Percentiles rank a stretch among this genome's conserved stretches.
These are phyloP conservation scores for Spatula versicolor DNA, from an alignment of 2,797 vertebrate genomes.

Conservation along the genomic window DNA sequence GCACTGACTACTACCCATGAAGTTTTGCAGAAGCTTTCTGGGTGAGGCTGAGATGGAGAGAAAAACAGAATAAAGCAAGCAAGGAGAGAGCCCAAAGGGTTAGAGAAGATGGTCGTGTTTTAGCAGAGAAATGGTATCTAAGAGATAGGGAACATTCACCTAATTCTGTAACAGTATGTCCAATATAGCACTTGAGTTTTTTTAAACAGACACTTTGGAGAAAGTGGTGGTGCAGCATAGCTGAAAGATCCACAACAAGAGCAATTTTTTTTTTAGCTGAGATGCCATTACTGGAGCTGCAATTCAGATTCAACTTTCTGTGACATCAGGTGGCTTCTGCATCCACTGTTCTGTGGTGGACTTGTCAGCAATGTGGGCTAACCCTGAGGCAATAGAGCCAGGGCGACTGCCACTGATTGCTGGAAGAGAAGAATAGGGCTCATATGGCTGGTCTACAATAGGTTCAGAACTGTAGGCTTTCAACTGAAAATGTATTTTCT, in stretches of 20 bases:
- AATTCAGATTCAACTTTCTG: background rate
- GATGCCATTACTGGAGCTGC: background rate
- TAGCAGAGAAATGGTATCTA: background rate
- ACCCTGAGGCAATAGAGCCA: background rate
- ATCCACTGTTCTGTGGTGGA: background rate
- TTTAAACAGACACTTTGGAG: background rate
- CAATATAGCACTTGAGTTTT: background rate
- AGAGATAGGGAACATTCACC: background rate
- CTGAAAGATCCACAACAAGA: background rate
- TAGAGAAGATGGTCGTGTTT: background rate
- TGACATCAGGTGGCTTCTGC: background rate
- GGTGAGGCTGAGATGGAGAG: background rate
- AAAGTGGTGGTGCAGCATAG: background rate
- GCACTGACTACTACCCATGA: background rate
- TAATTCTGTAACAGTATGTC: background rate
- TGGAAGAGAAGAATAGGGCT: background rate
- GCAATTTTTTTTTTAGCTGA: background rate
- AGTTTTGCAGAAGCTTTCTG: background rate
- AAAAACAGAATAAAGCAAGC: background rate
- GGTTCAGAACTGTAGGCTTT: background rate
- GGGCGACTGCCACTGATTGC: background rate
- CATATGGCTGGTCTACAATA: background rate
- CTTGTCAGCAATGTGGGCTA: background rate
- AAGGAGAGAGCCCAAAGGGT: background rate
- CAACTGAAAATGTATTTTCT: background rate